These are phyloP conservation scores for Nycteola revayana DNA, from an alignment of 2,888 invertebrate species.

Conservation along the genomic window DNA sequence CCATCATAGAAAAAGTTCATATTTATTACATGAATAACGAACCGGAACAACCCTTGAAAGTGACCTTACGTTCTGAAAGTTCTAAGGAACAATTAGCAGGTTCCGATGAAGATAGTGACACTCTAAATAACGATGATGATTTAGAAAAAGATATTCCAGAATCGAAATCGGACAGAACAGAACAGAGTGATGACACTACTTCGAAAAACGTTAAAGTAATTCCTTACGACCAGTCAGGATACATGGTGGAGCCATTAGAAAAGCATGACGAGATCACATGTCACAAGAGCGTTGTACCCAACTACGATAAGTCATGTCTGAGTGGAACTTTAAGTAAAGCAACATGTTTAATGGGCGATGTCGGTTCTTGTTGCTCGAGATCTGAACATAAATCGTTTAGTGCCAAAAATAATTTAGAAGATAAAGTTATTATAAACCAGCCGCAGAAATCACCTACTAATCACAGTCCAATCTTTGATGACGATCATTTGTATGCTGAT, in stretches of 20 bases:
- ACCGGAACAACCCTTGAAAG: conserved; percentile 89
- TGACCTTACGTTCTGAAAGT: conserved; percentile 86
- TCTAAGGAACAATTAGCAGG: conserved; percentile 83
- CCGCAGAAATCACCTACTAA: conserved; percentile 83
- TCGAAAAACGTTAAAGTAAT: conserved; percentile 61
- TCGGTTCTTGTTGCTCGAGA: conserved; percentile 71
- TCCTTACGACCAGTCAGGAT: conserved; percentile 74
- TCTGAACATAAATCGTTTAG: conserved; percentile 64
- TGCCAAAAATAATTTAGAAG: conserved; percentile 61
- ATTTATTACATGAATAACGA: conserved; percentile 90
- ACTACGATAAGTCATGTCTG: conserved; percentile 73
- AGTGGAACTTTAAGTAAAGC: conserved; percentile 75
- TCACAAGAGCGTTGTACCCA: conserved; percentile 66
- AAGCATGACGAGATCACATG: conserved; percentile 63
- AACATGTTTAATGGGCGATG: conserved; percentile 69
- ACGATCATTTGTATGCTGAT: conserved; percentile 81
- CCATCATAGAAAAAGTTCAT: conserved; percentile 88
- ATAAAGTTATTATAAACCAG: conserved; percentile 82
- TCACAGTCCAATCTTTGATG: conserved; percentile 83
- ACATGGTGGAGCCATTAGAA: conserved; percentile 77
- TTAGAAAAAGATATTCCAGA: conserved; percentile 80
- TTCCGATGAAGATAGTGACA: conserved; percentile 86
- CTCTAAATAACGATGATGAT: conserved; percentile 84
- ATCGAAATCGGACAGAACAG: conserved; percentile 67
- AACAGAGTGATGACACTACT: conserved; percentile 57